Evolutionary conservation across 2,113 vertebrate genomes (phyloP), one percentile per base, ranked within the genome.

Genomic region (Blennius ocellaris): DNA sequence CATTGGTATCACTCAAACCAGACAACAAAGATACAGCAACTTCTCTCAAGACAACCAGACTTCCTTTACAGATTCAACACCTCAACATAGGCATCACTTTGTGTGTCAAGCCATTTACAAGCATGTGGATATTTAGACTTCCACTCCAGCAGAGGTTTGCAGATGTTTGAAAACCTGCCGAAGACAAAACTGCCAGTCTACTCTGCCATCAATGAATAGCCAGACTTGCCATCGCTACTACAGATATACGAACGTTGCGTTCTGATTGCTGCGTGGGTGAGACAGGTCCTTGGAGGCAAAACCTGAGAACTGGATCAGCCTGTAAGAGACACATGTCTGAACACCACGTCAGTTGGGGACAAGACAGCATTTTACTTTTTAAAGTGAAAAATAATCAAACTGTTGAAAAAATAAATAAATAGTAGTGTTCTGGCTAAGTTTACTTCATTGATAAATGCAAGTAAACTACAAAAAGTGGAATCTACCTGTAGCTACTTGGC

Each of bases 321-420:
- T 94, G 93, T 54, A 93, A 93, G 67, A 92, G 86, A 94, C 88
- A 93, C 84, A 93, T 80, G 90, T 90, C 93, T 94, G 88, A 70
- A 94, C 79, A 94, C 88, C 85, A 92, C 64, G 81, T 93, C 83
- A 93, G 81, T 90, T 78, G 72, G 85, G 78, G 52, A 89, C 64
- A 91, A 73, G 81, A 89, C 80, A 91, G 82, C 77, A 80, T 14
- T 59, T 73, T 75, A 87, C 68, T 86, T 67, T 73, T 55, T 70
- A 66, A 69, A 68, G 21, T 55, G 38, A 48, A 67, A 72, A 70
- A 43, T 8, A 43, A 43, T 43, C 7, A 73, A 41, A 30, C 21
- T 30, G 21, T 30, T 30, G 21, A 4, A 30, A 30, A 30, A 30
- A 9, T 73, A 69, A 74, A 68, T 83, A 82, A 83, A 81, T 83